Conservation (phyloP, 2,113 vertebrate species). For the Elanus axillaris region DNA sequence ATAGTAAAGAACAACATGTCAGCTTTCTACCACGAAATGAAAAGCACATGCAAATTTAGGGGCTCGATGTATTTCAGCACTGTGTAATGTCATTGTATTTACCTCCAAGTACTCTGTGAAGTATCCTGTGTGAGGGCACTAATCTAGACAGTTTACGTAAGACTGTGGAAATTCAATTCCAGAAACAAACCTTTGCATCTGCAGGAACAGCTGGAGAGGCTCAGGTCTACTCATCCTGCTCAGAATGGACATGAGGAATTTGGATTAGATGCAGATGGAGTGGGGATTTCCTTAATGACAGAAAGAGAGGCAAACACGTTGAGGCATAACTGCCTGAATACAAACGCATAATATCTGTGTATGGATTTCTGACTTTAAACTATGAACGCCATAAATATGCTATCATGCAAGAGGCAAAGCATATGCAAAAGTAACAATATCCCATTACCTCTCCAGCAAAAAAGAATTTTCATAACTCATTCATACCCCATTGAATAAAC, state of each 20-base stretch:
- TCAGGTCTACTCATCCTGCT: conserved; percentile 37
- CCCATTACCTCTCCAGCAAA: conserved; percentile 47
- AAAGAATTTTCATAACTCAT: conserved; percentile 59
- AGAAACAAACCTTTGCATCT: not conserved
- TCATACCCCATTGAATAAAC: conserved; percentile 54
- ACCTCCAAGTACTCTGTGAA: not conserved
- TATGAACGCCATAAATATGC: conserved; percentile 20
- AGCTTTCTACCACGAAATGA: not conserved
- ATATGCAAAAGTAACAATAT: not conserved
- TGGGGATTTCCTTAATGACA: conserved; percentile 52
- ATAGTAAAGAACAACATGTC: not conserved
- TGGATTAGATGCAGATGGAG: conserved; percentile 61
- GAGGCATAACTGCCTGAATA: conserved; percentile 23
- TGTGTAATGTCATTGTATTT: not conserved
- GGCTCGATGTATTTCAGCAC: not conserved
- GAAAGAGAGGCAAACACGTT: conserved; percentile 31
- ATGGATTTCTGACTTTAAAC: conserved; percentile 25
- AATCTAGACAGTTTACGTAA: not conserved
- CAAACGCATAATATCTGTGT: conserved; percentile 4
- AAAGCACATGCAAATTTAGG: conserved; percentile 1
- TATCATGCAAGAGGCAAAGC: conserved; percentile 5
- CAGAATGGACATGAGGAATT: conserved; percentile 41
- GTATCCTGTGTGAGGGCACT: not conserved
- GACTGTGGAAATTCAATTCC: not conserved
- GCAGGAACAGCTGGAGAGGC: conserved; percentile 50